A percentile compares a stretch with the other conserved stretches of the same genome.
Conservation (phyloP, 2,888 invertebrate species). For the Harpalus rubripes region DNA sequence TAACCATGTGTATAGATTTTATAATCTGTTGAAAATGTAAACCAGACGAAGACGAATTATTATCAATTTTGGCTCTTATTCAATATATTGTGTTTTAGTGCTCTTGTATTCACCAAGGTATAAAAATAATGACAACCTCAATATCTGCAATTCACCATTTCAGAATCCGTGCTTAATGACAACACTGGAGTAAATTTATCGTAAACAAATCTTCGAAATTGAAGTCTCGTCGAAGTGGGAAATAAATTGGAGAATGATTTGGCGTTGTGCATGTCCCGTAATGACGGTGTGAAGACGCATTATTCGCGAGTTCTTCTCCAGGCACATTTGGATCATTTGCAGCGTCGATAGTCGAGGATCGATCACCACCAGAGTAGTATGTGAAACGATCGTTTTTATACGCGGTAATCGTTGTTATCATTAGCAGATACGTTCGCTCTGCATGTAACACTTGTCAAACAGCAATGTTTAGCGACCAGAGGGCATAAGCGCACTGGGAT, state of each 20-base stretch:
- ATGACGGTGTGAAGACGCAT: conserved; percentile 24
- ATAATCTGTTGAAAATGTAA: too few species aligned
- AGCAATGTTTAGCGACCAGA: conserved; percentile 28
- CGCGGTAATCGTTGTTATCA: conserved; percentile 56
- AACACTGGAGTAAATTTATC: neutral
- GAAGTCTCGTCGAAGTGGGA: neutral
- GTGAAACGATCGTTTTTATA: conserved; percentile 43
- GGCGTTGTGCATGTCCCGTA: neutral
- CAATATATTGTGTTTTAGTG: neutral
- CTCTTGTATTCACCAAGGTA: neutral
- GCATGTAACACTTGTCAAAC: conserved; percentile 55
- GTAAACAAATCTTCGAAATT: neutral
- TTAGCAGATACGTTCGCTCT: conserved; percentile 55
- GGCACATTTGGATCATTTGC: conserved; percentile 31
- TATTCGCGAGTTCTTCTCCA: neutral
- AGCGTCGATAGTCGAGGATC: conserved; percentile 24
- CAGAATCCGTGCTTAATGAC: neutral
- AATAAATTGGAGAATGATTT: conserved; percentile 29
- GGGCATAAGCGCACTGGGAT: neutral
- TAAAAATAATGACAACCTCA: neutral
- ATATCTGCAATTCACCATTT: neutral
- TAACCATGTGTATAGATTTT: too few species aligned
- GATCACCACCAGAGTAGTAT: conserved; percentile 26
- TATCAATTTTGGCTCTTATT: too few species aligned
- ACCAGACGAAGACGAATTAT: too few species aligned